Percentiles rank a stretch among this genome's conserved stretches.
These are phyloP conservation scores for Ormyrus nitidulus DNA, from an alignment of 2,888 invertebrate genomes.

Conservation along the genomic window DNA sequence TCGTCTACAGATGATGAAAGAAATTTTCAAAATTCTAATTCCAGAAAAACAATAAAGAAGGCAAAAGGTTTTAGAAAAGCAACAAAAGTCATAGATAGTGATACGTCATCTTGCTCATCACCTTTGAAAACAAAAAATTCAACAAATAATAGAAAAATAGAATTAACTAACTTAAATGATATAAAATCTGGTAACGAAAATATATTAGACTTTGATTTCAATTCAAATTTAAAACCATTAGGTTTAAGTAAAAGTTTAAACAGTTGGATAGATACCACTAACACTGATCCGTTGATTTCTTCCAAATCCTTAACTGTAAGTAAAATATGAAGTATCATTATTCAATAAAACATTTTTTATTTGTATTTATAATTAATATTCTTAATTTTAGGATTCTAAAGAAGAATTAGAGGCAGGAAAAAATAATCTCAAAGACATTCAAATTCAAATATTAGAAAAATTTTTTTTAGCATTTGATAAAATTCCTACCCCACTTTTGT, in stretches of 20 bases:
- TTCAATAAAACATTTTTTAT: too few species aligned
- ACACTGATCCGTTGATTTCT: slow-evolving; percentile 64
- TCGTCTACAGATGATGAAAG: slow-evolving; percentile 41
- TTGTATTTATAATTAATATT: not conserved
- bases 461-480: slow-evolving; percentile 80
- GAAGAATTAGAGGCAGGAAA: slow-evolving; percentile 63
- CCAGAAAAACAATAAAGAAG: slow-evolving; percentile 19
- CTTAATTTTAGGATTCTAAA: slow-evolving; percentile 60
- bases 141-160: slow-evolving; percentile 60
- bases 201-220: slow-evolving; percentile 3
- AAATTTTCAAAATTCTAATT: slow-evolving; percentile 19
- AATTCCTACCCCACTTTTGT: slow-evolving; percentile 80
- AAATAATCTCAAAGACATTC: slow-evolving; percentile 76
- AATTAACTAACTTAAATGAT: not conserved
- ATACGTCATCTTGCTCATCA: slow-evolving; percentile 32
- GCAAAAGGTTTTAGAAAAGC: slow-evolving; percentile 4
- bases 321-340: not conserved
- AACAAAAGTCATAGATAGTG: slow-evolving; percentile 26
- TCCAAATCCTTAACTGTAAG: slow-evolving; percentile 61
- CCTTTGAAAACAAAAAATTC: slow-evolving; percentile 24
- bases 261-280: slow-evolving; percentile 66
- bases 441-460: slow-evolving; percentile 81
- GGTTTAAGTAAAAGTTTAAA: slow-evolving; percentile 65
- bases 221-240: slow-evolving; percentile 64
- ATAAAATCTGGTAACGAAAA: not conserved